Base-by-base conservation (phyloP, 2,797 vertebrate genomes). In the Peromyscus attwateri region DNA sequence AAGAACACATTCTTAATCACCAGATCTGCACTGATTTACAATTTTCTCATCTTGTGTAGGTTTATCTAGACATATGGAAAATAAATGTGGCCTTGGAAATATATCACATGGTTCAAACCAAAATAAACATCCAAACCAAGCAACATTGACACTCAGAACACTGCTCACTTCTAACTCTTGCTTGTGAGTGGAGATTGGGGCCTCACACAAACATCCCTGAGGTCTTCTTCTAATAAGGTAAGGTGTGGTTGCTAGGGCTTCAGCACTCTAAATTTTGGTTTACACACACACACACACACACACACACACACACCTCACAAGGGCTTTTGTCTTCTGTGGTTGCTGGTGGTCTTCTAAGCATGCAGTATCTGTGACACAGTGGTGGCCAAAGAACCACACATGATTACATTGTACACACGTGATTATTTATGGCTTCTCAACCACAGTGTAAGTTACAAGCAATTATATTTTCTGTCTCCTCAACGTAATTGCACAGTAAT, bases 391-490 rank as follows among this genome's bases (percentile, higher is more conserved):
- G 49, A 84, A 96, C 96, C 96, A 92, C 91, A 92, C 89, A 31
- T 77, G 68, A 83, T 95, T 96, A 92, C 77, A 94, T 83, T 55
- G 81, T n/a, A 55, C 64, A 52, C 73, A 94, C 37, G 16, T 93
- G 95, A 96, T 96, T 96, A 92, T 96, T 96, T 97, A 91, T 94
- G 90, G 88, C 93, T 97, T 96, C n/a, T 87, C 90, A 93, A 87
- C 90, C 93, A 96, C 97, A 95, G 93, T 92, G 94, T 93, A 96
- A 97, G 92, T 97, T 97, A 95, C 84, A 89, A 96, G 97, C 96
- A 98, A 97, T 98, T 98, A 97, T 97, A 55, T 96, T 97, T 97
- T 97, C 95, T 70, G 73, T 96, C 96, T 97, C 76, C 95, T 97
- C 89, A 13, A 73, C 77, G 55, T 97, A 98, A 98, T 97, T 97